Evolutionary conservation across 2,888 invertebrate genomes (phyloP).

Genomic region (Apoda limacodes): DNA sequence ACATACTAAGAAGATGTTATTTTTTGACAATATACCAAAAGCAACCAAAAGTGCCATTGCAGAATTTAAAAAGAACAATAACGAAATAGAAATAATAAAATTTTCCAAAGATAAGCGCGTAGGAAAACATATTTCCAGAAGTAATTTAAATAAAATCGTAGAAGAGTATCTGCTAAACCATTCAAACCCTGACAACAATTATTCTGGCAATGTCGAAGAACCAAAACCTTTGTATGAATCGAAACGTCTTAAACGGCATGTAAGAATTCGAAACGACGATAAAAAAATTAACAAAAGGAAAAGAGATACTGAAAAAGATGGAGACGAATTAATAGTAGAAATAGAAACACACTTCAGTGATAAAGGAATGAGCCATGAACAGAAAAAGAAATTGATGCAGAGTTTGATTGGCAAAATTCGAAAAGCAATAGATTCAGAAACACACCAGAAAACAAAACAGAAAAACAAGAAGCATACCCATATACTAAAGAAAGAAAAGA

Average conservation of each 20-base stretch:
- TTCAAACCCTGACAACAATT: slow-evolving; percentile 3
- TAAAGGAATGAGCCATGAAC: slow-evolving; percentile 45
- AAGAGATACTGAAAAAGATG: slow-evolving; percentile 25
- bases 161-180: slow-evolving; percentile 29
- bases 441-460: slow-evolving; percentile 20
- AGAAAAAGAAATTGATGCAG: slow-evolving; percentile 44
- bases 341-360: slow-evolving; percentile 58
- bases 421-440: slow-evolving; percentile 40
- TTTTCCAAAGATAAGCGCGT: not conserved
- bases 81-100: not conserved
- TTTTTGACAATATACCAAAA: not conserved
- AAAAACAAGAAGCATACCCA: slow-evolving; percentile 27
- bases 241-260: slow-evolving; percentile 40
- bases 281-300: slow-evolving; percentile 18
- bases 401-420: slow-evolving; percentile 49
- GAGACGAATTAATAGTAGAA: slow-evolving; percentile 53
- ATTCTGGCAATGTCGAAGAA: not conserved
- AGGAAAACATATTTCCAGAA: slow-evolving; percentile 3
- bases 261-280: slow-evolving; percentile 33
- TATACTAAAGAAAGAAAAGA: slow-evolving; percentile 41
- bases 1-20: slow-evolving; percentile 5
- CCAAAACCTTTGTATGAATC: no score
- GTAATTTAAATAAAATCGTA: slow-evolving; percentile 25
- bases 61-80: not conserved
- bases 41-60: not conserved